Conservation (phyloP, 2,113 vertebrate genomes). For the Theristicus caerulescens region DNA sequence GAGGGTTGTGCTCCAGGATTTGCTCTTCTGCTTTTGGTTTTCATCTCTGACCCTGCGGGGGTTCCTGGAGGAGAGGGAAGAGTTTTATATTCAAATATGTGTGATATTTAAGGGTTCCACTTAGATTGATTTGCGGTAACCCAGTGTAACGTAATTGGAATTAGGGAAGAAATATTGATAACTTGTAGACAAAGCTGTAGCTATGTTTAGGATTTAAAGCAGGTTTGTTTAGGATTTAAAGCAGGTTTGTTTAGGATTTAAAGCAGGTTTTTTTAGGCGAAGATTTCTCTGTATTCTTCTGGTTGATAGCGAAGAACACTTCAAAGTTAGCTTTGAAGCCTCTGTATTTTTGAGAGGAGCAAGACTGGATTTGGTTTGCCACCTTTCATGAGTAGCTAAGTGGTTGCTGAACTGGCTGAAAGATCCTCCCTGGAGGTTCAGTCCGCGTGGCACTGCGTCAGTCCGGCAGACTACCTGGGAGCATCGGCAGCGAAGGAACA, state of each 20-base stretch:
- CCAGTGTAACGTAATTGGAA: background rate
- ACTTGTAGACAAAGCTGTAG: background rate
- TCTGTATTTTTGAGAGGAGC: background rate
- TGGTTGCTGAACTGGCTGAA: background rate
- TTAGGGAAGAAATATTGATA: background rate
- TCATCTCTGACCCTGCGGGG: background rate
- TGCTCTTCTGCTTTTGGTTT: background rate
- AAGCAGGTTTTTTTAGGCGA: background rate
- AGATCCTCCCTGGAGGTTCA: background rate
- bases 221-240: background rate
- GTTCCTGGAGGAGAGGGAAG: background rate
- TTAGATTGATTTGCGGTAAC: background rate
- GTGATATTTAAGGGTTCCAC: background rate
- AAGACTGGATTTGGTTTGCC: background rate
- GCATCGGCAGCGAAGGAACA: background rate
- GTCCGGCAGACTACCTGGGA: background rate
- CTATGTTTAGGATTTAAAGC: background rate
- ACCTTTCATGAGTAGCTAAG: background rate
- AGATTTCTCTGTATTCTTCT: background rate
- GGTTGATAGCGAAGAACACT: background rate
- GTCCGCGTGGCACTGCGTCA: background rate
- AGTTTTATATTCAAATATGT: background rate
- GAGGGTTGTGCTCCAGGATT: background rate
- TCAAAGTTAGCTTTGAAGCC: conserved; percentile 32
- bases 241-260: background rate